These are phyloP conservation scores for Macquaria australasica DNA, from an alignment of 2,113 vertebrate genomes.

Conservation along the genomic window DNA sequence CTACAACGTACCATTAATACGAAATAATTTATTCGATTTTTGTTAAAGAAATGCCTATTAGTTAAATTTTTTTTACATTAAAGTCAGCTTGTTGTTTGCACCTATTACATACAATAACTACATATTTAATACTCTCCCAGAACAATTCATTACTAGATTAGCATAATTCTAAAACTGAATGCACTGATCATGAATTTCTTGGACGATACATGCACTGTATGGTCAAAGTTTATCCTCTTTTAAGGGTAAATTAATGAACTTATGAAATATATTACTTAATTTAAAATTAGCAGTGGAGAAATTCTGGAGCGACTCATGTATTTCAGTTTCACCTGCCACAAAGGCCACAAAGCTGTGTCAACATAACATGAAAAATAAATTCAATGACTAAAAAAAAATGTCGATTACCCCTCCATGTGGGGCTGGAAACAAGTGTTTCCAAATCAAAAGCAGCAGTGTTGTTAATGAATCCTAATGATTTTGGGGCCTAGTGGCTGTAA, in stretches of 20 bases:
- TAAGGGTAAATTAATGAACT: neutral
- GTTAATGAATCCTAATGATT: conserved; percentile 64
- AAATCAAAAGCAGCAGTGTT: conserved; percentile 61
- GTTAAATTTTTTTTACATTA: conserved; percentile 18
- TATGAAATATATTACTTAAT: neutral
- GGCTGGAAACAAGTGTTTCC: conserved; percentile 56
- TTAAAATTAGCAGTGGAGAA: neutral
- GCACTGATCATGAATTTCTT: neutral
- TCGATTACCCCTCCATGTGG: neutral
- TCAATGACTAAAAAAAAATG: conserved; percentile 6
- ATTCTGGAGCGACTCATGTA: neutral
- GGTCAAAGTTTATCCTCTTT: neutral
- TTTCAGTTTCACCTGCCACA: neutral
- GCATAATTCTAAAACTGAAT: neutral
- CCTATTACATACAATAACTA: neutral
- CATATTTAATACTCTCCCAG: neutral
- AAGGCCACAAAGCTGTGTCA: neutral
- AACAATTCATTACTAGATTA: neutral
- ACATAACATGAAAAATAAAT: conserved; percentile 23
- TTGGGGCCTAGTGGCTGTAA: conserved; percentile 48
- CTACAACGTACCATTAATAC: conserved; percentile 27
- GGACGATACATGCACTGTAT: neutral
- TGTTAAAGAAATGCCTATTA: neutral
- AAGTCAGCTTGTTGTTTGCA: conserved; percentile 5
- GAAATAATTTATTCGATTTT: conserved; percentile 37